Conservation (phyloP, 2,113 vertebrate genomes). For the Laticauda laticaudata region DNA sequence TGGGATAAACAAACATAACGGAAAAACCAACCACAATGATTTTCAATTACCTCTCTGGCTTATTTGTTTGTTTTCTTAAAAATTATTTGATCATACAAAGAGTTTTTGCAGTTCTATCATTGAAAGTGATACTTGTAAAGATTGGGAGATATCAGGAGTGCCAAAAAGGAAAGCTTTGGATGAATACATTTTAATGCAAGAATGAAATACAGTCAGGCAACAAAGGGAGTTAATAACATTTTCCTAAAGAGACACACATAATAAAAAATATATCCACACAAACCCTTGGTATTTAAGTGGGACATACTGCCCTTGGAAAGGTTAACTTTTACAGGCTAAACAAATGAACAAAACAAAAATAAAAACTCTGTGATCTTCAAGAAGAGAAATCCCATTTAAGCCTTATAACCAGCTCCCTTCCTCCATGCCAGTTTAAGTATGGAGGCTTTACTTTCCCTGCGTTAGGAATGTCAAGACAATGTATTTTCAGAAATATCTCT, state of each 20-base stretch:
- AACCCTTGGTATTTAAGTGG: background rate
- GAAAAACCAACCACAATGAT: constrained; percentile 50
- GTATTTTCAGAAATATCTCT: constrained; percentile 18
- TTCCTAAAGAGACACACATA: constrained; percentile 66
- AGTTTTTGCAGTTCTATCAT: constrained; percentile 56
- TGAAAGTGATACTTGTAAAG: constrained; percentile 45
- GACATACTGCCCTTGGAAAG: constrained; percentile 8
- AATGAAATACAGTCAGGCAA: constrained; percentile 66
- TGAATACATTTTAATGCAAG: constrained; percentile 70
- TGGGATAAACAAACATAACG: constrained; percentile 58
- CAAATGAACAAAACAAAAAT: background rate
- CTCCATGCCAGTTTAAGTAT: constrained; percentile 16
- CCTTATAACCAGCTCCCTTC: background rate
- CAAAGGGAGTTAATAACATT: constrained; percentile 61
- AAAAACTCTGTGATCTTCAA: accelerated
- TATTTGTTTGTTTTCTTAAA: background rate
- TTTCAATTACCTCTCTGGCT: constrained; percentile 67
- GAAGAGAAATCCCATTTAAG: background rate
- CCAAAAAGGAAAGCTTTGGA: constrained; percentile 46
- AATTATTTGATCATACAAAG: constrained; percentile 43
- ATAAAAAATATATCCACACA: background rate
- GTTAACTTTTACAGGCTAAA: background rate
- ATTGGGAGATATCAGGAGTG: constrained; percentile 52
- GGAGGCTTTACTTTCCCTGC: constrained; percentile 37
- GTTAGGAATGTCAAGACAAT: constrained; percentile 35